phyloP scores from a whole-genome alignment of 2,888 invertebrate species.

The Drosophila nr. fundita region DNA sequence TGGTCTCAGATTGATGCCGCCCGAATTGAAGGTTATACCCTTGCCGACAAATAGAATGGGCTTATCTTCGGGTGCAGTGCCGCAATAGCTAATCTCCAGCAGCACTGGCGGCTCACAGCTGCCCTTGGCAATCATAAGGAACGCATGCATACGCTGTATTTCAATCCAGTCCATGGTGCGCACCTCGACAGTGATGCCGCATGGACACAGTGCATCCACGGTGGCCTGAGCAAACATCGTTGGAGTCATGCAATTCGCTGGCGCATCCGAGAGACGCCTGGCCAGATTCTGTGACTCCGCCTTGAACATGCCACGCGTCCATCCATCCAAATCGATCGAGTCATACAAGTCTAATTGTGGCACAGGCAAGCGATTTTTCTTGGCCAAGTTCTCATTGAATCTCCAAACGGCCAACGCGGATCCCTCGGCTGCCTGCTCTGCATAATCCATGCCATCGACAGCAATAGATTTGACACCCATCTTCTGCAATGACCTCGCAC shows the following conservation, averaged over 20 bases:
- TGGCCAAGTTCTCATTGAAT: constrained; percentile 87
- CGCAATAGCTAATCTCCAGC: constrained; percentile 86
- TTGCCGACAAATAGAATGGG: constrained; percentile 87
- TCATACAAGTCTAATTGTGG: constrained; percentile 86
- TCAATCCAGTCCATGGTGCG: constrained; percentile 87
- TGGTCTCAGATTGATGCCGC: constrained; percentile 80
- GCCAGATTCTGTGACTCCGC: constrained; percentile 91
- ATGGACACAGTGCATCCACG: constrained; percentile 88
- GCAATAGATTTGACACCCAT: constrained; percentile 86
- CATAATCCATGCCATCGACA: constrained; percentile 88
- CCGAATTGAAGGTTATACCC: constrained; percentile 86
- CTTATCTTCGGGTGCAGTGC: constrained; percentile 84
- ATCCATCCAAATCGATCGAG: constrained; percentile 86
- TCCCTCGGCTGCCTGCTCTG: constrained; percentile 89
- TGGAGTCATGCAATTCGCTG: constrained; percentile 92
- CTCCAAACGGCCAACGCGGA: constrained; percentile 86
- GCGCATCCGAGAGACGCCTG: constrained; percentile 89
- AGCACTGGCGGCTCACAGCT: constrained; percentile 87
- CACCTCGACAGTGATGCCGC: constrained; percentile 86
- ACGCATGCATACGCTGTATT: constrained; percentile 86
- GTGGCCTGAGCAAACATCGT: constrained; percentile 89
- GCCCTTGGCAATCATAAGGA: constrained; percentile 84
- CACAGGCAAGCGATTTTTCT: constrained; percentile 83
- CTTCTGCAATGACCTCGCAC: constrained; percentile 85
- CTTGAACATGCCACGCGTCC: constrained; percentile 88